Percentiles rank a stretch among this genome's conserved stretches.
Evolutionary conservation across 2,888 invertebrate species (phyloP).

Genomic region (Hoplodrina blanda): DNA sequence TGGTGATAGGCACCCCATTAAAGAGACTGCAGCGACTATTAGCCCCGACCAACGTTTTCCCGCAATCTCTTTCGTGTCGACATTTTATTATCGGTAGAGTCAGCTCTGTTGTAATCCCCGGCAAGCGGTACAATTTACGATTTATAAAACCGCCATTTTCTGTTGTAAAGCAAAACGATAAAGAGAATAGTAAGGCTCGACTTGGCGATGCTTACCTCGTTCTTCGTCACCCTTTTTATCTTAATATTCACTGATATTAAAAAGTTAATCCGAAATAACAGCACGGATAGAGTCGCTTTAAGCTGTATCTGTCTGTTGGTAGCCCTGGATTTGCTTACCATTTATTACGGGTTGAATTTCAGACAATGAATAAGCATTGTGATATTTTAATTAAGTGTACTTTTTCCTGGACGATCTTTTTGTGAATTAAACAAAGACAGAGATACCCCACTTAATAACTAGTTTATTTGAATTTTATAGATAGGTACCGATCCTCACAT

Average conservation of each 20-base stretch:
- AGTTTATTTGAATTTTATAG: neutral
- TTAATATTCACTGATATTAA: conserved; percentile 81
- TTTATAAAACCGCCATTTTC: conserved; percentile 82
- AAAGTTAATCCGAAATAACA: conserved; percentile 77
- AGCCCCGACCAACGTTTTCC: conserved; percentile 74
- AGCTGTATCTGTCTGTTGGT: conserved; percentile 59
- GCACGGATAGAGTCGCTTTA: conserved; percentile 58
- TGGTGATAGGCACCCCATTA: conserved; percentile 78
- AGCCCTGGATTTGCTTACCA: conserved; percentile 34
- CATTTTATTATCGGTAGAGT: conserved; percentile 88
- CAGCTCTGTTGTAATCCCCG: conserved; percentile 84
- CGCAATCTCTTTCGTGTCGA: conserved; percentile 87
- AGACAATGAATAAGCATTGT: neutral
- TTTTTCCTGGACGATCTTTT: no score
- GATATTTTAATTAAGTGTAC: neutral
- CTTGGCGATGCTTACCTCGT: conserved; percentile 70
- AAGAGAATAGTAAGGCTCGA: conserved; percentile 75
- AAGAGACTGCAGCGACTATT: conserved; percentile 76
- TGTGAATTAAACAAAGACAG: no score
- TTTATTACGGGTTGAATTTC: conserved; percentile 9
- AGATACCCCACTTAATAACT: no score
- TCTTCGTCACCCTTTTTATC: conserved; percentile 71
- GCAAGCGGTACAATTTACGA: conserved; percentile 85
- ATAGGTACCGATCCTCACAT: neutral
- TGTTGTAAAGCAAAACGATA: conserved; percentile 82